Evolutionary conservation across 2,888 invertebrate species (phyloP).

Genomic region (Dryadula phaetusa): DNA sequence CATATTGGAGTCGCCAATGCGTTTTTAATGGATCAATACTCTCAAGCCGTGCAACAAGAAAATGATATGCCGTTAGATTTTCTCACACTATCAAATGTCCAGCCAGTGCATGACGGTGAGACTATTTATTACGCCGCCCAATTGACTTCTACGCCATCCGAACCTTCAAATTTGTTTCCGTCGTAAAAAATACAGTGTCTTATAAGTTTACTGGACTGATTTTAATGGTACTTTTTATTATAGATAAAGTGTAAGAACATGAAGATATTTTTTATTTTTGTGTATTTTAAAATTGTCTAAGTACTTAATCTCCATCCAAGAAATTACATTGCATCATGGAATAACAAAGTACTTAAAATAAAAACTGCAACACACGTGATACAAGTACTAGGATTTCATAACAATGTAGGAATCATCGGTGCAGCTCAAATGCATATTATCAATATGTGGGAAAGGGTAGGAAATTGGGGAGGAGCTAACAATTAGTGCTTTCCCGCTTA

Average conservation of each 20-base stretch:
- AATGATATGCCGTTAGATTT: slow-evolving; percentile 59
- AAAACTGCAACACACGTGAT: slow-evolving; percentile 12
- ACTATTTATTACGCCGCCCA: slow-evolving; percentile 74
- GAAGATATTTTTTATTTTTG: not conserved
- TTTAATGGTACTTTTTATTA: not conserved
- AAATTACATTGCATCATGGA: not conserved
- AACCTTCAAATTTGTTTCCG: slow-evolving; percentile 15
- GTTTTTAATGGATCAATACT: slow-evolving; percentile 59
- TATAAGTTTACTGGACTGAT: not conserved
- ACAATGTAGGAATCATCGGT: slow-evolving; percentile 10
- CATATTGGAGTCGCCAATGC: slow-evolving; percentile 61
- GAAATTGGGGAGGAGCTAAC: slow-evolving; percentile 20
- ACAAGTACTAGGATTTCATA: slow-evolving; percentile 16
- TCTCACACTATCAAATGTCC: slow-evolving; percentile 66
- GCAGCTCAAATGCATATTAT: slow-evolving; percentile 10
- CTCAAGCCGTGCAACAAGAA: slow-evolving; percentile 55
- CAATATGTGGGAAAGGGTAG: slow-evolving; percentile 12
- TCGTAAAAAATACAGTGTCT: not conserved
- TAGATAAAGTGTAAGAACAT: not conserved
- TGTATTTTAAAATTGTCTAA: not conserved
- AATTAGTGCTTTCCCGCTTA: slow-evolving; percentile 25
- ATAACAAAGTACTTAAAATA: not conserved
- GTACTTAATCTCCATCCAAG: not conserved
- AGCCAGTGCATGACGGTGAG: slow-evolving; percentile 71
- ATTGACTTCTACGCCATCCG: slow-evolving; percentile 50